These are phyloP conservation scores for Megalopta genalis DNA, from an alignment of 1,140 invertebrate species.

Conservation along the genomic window DNA sequence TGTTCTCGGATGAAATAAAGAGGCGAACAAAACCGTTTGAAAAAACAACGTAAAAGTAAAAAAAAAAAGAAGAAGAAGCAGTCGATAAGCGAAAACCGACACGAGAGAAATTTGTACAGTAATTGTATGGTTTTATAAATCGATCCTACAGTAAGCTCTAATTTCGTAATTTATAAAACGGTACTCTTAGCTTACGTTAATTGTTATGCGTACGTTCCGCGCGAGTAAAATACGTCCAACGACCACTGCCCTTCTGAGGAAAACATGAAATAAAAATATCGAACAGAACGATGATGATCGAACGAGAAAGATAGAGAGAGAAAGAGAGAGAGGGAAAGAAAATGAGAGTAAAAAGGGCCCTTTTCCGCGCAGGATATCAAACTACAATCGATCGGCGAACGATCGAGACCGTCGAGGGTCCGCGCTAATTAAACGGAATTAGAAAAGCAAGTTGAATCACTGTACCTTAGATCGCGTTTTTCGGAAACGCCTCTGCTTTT, in stretches of 20 bases:
- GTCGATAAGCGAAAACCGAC: background rate
- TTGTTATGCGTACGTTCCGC: constrained; percentile 42
- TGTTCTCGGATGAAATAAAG: constrained; percentile 9
- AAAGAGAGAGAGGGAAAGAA: too few species aligned
- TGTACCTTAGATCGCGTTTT: constrained; percentile 56
- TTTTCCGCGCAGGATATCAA: constrained; percentile 12
- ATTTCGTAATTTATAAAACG: constrained; percentile 28
- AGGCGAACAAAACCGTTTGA: too few species aligned
- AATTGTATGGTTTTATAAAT: constrained; percentile 13
- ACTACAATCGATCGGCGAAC: background rate
- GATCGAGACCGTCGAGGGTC: background rate
- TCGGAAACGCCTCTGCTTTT: constrained; percentile 46
- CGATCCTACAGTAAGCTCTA: constrained; percentile 25
- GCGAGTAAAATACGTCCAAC: constrained; percentile 58
- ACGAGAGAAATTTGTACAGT: constrained; percentile 11
- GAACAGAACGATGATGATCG: background rate
- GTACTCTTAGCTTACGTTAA: constrained; percentile 35
- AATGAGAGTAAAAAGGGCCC: constrained; percentile 25
- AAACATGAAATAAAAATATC: constrained; percentile 17
- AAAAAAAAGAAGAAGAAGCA: background rate
- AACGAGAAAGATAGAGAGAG: background rate
- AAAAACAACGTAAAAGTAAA: background rate
- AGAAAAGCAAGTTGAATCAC: constrained; percentile 32
- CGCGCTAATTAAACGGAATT: background rate
- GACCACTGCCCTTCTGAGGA: constrained; percentile 50